phyloP scores from a whole-genome alignment of 2,888 invertebrate genomes.

The Helicoverpa assulta region DNA sequence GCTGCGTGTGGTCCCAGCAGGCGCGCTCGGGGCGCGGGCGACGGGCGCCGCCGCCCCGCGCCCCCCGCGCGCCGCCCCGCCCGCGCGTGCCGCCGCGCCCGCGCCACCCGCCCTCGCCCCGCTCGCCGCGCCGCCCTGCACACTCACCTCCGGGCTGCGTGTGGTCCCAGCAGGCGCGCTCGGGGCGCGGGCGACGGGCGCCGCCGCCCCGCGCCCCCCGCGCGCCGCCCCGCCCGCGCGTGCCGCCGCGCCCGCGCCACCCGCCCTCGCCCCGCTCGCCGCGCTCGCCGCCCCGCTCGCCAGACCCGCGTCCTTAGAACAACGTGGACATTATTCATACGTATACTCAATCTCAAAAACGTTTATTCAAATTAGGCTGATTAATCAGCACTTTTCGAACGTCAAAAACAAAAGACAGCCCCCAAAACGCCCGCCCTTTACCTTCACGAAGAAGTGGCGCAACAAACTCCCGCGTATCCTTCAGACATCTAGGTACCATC shows the following conservation, averaged over 20 bases:
- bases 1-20: conserved; percentile 65
- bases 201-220: conserved; percentile 67
- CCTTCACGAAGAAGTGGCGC: too few relatives aligned
- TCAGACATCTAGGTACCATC: too few relatives aligned
- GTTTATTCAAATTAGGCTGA: too few relatives aligned
- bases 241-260: conserved; percentile 61
- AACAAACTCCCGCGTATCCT: too few relatives aligned
- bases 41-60: conserved; percentile 62
- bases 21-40: conserved; percentile 52
- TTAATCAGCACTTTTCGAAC: too few relatives aligned
- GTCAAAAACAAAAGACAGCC: too few relatives aligned
- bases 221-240: conserved; percentile 71
- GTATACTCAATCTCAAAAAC: too few relatives aligned
- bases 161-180: conserved; percentile 64
- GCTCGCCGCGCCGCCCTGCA: conserved; percentile 2
- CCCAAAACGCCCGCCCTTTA: too few relatives aligned
- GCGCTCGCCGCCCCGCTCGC: conserved; percentile 63
- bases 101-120: conserved; percentile 63
- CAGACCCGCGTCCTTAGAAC: conserved; percentile 79
- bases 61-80: too few relatives aligned
- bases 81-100: conserved; percentile 40
- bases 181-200: conserved; percentile 58
- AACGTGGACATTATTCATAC: too few relatives aligned
- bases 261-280: conserved; percentile 64
- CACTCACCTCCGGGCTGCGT: conserved; percentile 26